Conservation (phyloP, 1,140 invertebrate species). For the Penaeus chinensis region DNA sequence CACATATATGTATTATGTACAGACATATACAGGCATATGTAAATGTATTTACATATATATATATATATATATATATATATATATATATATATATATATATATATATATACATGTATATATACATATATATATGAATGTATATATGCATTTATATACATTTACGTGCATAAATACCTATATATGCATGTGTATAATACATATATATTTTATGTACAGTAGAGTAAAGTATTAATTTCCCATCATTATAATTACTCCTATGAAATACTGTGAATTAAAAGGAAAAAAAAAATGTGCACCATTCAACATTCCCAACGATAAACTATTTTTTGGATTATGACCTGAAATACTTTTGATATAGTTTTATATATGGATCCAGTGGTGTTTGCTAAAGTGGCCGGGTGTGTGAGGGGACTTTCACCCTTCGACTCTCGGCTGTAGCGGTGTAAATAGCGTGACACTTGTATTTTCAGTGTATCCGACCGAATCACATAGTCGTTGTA, state of each 20-base stretch:
- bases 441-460: too few species aligned
- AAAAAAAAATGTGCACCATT: too few species aligned
- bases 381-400: background rate
- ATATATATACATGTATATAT: slow-evolving; percentile 9
- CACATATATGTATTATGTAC: background rate
- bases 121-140: background rate
- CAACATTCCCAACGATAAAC: too few species aligned
- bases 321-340: background rate
- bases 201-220: background rate
- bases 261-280: too few species aligned
- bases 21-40: background rate
- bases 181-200: background rate
- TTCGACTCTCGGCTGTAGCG: too few species aligned
- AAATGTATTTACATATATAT: background rate
- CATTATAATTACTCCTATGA: too few species aligned
- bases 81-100: background rate
- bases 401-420: too few species aligned
- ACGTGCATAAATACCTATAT: background rate
- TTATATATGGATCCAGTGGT: slow-evolving; percentile 21
- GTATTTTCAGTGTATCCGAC: slow-evolving; percentile 3
- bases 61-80: background rate
- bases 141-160: background rate
- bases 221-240: too few species aligned
- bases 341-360: slow-evolving; percentile 24
- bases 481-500: slow-evolving; percentile 33